Conservation (phyloP, 2,888 invertebrate species). For the Linnaemya tessellans region DNA sequence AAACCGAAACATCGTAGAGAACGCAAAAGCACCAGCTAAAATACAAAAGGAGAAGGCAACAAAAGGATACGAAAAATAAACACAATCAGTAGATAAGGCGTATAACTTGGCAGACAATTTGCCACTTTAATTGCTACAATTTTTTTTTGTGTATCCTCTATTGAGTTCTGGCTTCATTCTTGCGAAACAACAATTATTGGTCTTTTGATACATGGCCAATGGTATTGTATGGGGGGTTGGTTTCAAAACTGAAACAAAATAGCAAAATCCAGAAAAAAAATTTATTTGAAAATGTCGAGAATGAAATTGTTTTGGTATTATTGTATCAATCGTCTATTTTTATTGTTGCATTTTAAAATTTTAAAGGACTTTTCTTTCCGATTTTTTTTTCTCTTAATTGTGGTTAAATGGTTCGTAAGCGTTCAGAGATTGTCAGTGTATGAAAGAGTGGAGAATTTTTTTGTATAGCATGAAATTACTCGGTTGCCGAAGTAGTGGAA, state of each 20-base stretch:
- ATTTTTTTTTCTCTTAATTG: slow-evolving; percentile 23
- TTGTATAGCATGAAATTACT: not conserved
- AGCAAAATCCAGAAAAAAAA: slow-evolving; percentile 1
- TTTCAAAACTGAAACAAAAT: not conserved
- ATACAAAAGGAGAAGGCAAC: slow-evolving; percentile 35
- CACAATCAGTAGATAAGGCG: slow-evolving; percentile 69
- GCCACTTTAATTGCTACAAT: slow-evolving; percentile 81
- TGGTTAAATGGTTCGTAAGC: slow-evolving; percentile 52
- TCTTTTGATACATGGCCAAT: slow-evolving; percentile 28
- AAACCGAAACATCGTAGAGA: slow-evolving; percentile 47
- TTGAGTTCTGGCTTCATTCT: slow-evolving; percentile 55
- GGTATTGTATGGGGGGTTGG: not conserved
- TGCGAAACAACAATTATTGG: slow-evolving; percentile 67
- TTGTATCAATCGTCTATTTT: slow-evolving; percentile 11
- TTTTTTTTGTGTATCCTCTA: slow-evolving; percentile 73
- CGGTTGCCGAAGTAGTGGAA: not conserved
- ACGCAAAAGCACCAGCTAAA: not conserved
- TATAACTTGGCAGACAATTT: slow-evolving; percentile 78
- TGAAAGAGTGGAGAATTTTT: not conserved
- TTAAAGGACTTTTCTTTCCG: not conserved
- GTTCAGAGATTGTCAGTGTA: slow-evolving; percentile 21
- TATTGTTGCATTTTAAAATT: slow-evolving; percentile 6
- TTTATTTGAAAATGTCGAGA: slow-evolving; percentile 24
- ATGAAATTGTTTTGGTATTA: slow-evolving; percentile 44
- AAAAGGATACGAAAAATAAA: slow-evolving; percentile 67